Evolutionary conservation across 2,113 vertebrate species (phyloP), one percentile per base, ranked within the genome.

Genomic region (Scopus umbretta): DNA sequence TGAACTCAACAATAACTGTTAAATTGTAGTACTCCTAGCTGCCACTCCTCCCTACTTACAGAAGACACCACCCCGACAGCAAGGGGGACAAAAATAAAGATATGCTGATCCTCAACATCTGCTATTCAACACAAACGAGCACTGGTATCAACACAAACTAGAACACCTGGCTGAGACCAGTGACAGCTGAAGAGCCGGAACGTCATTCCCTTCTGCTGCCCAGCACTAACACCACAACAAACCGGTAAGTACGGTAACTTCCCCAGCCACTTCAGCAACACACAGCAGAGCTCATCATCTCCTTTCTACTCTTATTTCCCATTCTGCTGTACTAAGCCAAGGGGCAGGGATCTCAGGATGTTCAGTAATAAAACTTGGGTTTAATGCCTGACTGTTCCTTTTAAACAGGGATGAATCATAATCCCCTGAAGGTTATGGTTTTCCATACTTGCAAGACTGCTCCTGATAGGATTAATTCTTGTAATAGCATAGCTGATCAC

Each of bases 391-490:
- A 66, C 13, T 55, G 38, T 32, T 85, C 50, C 22, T 62, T 91
- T 87, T 66, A 90, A 92, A 53, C 34, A 36, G 3, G 25, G 42
- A 68, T 85, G 76, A 97, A 85, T 85, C 86, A 90, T 38, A 92
- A 94, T 38, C n/a, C 78, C 66, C 86, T 87, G 62, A 79, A 94
- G 83, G 30, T 53, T 75, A 65, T 13, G 20, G 55, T 65, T 94
- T 90, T 81, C 83, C 78, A 68, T 82, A 94, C 68, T 90, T 65
- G 80, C 66, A 91, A 89, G 30, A 63, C 68, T 2, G 10, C 36
- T 86, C 72, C 70, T 89, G 70, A 79, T 56, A 32, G 72, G 76
- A 90, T 86, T 84, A 86, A 49, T 70, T 80, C 65, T 45, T 65
- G 25, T 62, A 86, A 89, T 10, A 67, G 66, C 80, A 68, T 34